Evolutionary conservation across 2,888 invertebrate species (phyloP).

Genomic region (Hypomecis atomaria): DNA sequence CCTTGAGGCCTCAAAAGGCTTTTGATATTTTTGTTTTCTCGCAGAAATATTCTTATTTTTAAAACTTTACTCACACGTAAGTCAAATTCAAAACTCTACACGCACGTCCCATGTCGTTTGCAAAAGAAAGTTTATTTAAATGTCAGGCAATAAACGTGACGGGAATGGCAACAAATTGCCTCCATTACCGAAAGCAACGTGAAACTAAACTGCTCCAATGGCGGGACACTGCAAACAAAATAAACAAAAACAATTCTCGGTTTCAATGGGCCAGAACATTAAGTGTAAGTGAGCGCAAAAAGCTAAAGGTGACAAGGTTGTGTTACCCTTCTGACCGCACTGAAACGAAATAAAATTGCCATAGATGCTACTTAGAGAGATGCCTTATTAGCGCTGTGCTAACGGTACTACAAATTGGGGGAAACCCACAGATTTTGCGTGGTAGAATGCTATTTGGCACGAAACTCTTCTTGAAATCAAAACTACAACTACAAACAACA

Average conservation of each 20-base stretch:
- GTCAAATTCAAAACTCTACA: too few species aligned
- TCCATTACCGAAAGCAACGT: conserved; percentile 6
- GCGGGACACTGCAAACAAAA: conserved; percentile 6
- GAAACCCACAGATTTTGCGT: too few species aligned
- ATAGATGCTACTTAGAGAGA: neutral
- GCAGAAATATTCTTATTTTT: too few species aligned
- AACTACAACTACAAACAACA: too few species aligned
- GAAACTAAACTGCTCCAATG: conserved; percentile 6
- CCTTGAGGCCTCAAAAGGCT: too few species aligned
- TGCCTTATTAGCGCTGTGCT: too few species aligned
- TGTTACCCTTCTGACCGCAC: conserved; percentile 19
- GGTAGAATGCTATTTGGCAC: too few species aligned
- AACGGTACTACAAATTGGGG: too few species aligned
- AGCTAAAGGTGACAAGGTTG: conserved; percentile 27
- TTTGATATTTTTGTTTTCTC: too few species aligned
- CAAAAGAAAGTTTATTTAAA: neutral
- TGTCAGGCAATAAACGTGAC: neutral
- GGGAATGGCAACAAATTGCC: conserved; percentile 6
- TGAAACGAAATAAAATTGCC: conserved; percentile 19
- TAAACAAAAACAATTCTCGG: conserved; percentile 16
- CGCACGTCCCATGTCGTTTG: too few species aligned
- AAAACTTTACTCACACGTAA: too few species aligned
- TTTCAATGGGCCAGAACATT: conserved; percentile 18
- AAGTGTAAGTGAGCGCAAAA: conserved; percentile 23
- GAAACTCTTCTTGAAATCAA: too few species aligned